Evolutionary conservation across 2,797 vertebrate genomes (phyloP).

Genomic region (Ibycter americanus): DNA sequence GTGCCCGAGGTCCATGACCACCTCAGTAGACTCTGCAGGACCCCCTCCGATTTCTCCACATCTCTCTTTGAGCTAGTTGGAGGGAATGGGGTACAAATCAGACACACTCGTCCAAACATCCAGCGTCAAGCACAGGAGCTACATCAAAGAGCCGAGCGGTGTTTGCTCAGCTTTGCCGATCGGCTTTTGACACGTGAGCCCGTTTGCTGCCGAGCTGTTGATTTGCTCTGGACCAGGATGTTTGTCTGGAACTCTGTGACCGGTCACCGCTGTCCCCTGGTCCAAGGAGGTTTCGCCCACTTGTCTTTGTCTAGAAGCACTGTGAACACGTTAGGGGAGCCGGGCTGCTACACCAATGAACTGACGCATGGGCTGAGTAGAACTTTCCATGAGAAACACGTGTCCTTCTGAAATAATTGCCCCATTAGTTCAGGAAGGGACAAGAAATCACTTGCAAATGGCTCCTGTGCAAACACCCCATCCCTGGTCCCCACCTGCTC

Average conservation of each 20-base stretch:
- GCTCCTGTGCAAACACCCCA: background rate
- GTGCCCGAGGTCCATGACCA: background rate
- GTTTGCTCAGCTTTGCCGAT: background rate
- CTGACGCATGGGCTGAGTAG: background rate
- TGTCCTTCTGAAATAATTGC: background rate
- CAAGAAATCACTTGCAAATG: conserved; percentile 12
- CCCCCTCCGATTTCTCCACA: background rate
- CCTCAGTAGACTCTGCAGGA: background rate
- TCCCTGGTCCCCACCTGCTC: background rate
- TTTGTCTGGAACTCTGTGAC: background rate
- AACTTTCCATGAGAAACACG: conserved; percentile 50
- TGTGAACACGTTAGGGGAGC: background rate
- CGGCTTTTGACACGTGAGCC: background rate
- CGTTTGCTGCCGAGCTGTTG: background rate
- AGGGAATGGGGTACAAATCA: background rate
- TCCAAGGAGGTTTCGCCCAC: background rate
- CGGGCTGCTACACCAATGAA: background rate
- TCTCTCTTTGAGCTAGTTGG: background rate
- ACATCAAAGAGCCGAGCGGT: background rate
- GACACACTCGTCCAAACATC: background rate
- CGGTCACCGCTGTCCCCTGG: background rate
- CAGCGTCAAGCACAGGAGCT: rapidly evolving
- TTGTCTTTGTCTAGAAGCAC: background rate
- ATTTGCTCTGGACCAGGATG: background rate
- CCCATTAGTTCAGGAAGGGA: conserved; percentile 59